phyloP scores from a whole-genome alignment of 2,797 vertebrate species.

The Australoheros facetus region DNA sequence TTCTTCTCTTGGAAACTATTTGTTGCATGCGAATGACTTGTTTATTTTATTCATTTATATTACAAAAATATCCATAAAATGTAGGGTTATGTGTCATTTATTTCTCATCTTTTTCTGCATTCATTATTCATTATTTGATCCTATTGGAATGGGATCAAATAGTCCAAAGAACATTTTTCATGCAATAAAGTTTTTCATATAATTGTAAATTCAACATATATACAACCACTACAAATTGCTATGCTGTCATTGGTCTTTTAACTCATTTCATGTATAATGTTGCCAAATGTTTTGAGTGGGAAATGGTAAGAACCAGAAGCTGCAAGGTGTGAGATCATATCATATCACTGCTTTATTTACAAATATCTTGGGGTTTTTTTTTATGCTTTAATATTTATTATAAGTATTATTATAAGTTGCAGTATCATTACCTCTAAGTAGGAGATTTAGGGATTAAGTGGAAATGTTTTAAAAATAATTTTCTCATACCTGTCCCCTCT shows the following conservation, averaged over 20 bases:
- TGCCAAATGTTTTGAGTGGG: background rate
- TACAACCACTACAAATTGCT: background rate
- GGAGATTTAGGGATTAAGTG: background rate
- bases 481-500: background rate
- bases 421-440: background rate
- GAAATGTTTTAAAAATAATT: background rate
- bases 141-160: no score
- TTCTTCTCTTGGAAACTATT: background rate
- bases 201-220: background rate
- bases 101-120: no score
- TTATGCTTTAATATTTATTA: background rate
- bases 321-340: background rate
- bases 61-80: no score
- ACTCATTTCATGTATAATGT: accelerated
- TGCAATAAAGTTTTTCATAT: background rate
- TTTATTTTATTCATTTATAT: background rate
- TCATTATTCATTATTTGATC: no score
- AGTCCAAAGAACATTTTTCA: background rate
- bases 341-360: background rate
- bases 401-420: background rate
- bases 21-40: background rate
- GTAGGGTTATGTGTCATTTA: no score
- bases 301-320: background rate
- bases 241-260: background rate
- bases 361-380: background rate